A percentile compares a stretch with the other conserved stretches of the same genome.
Conservation (phyloP, 2,113 vertebrate species). For the Scortum barcoo region DNA sequence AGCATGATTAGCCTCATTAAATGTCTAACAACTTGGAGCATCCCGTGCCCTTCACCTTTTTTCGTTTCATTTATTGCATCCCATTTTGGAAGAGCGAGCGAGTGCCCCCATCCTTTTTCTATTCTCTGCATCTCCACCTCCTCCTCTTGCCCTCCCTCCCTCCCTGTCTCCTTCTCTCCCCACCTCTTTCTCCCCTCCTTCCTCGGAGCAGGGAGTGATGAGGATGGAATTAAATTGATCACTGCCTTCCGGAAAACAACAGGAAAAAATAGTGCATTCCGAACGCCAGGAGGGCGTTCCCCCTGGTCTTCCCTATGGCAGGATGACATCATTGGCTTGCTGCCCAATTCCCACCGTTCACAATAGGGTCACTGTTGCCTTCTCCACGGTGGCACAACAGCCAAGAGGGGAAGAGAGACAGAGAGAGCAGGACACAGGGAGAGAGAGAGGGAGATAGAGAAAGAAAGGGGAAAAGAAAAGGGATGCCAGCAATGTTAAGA, state of each 20-base stretch:
- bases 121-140: conserved; percentile 53
- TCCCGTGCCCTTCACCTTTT: conserved; percentile 40
- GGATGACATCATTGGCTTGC: conserved; percentile 84
- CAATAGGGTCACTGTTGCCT: conserved; percentile 82
- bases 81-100: conserved; percentile 36
- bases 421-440: conserved; percentile 42
- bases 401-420: conserved; percentile 63
- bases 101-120: conserved; percentile 51
- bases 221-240: conserved; percentile 81
- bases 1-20: conserved; percentile 73
- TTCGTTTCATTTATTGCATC: conserved; percentile 43
- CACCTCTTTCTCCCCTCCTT: background rate
- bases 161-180: background rate
- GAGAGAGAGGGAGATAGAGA: conserved; percentile 50
- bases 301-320: conserved; percentile 74
- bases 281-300: conserved; percentile 78
- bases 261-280: conserved; percentile 79
- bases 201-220: conserved; percentile 59
- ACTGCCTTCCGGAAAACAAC: conserved; percentile 80
- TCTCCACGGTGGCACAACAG: conserved; percentile 70
- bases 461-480: conserved; percentile 34
- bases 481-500: conserved; percentile 55
- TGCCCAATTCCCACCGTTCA: conserved; percentile 83
- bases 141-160: conserved; percentile 24
- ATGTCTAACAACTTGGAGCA: conserved; percentile 40